A percentile compares a stretch with the other conserved stretches of the same genome.
Evolutionary conservation across 2,113 vertebrate genomes (phyloP).

Genomic region (Sinocyclocheilus rhinocerous): DNA sequence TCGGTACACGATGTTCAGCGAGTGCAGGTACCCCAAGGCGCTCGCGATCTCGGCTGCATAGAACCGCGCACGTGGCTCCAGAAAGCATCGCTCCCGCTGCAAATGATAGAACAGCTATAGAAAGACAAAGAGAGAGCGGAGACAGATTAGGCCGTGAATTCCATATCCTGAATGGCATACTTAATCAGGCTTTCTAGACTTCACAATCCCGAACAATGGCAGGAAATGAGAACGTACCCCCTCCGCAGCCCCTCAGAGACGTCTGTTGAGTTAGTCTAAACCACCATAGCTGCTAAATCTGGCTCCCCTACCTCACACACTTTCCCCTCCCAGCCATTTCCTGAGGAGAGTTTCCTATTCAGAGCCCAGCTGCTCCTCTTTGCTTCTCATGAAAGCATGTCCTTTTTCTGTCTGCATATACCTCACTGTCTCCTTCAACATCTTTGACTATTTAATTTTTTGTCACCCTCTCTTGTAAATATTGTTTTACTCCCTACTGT

Average conservation of each 20-base stretch:
- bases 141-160: conserved; percentile 48
- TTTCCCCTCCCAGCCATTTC: conserved; percentile 65
- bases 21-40: conserved; percentile 96
- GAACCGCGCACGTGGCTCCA: conserved; percentile 94
- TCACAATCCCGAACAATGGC: conserved; percentile 69
- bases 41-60: conserved; percentile 97
- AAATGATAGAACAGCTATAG: conserved; percentile 96
- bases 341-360: conserved; percentile 72
- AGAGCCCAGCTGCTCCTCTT: conserved; percentile 52
- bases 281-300: conserved; percentile 69
- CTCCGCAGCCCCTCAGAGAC: conserved; percentile 47
- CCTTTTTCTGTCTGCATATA: conserved; percentile 59
- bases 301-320: conserved; percentile 51
- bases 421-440: conserved; percentile 32
- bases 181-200: conserved; percentile 70
- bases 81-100: conserved; percentile 96
- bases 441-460: conserved; percentile 26
- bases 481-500: conserved; percentile 4
- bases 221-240: conserved; percentile 71
- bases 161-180: conserved; percentile 61
- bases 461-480: not conserved
- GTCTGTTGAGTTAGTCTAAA: conserved; percentile 29
- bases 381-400: conserved; percentile 70
- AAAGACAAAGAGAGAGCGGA: conserved; percentile 63
- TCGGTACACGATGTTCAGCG: conserved; percentile 96